Evolutionary conservation across 2,113 vertebrate genomes (phyloP), one percentile per base, ranked within the genome.

Genomic region (Gobiocypris rarus): DNA sequence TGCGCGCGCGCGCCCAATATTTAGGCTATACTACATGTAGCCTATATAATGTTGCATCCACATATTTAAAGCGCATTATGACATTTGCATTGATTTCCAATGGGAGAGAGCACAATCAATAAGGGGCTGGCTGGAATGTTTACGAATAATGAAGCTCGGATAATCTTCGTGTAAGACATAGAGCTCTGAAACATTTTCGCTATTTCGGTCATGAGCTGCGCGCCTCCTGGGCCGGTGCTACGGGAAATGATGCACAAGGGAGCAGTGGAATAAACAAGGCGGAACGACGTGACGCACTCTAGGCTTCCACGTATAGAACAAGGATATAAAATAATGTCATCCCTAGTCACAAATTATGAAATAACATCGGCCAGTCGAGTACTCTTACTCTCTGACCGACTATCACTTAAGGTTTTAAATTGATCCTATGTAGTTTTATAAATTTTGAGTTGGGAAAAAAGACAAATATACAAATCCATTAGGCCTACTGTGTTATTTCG

Each of bases 71-170:
- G 77, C 70, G 75, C 74, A 92, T 91, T 63, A 89, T 90, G 79
- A 89, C 80, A 83, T 86, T 75, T 61, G 24, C 17, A 86, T 92
- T 81, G 88, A 92, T 91, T 89, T 84, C 65, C 81, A 77, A 87
- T 91, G 73, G 38, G 45, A 31, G 63, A 78, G 15, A 34, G 84
- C 67, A 14, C 41, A 84, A 90, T 92, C 89, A 89, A 89, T 93
- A 88, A 31, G 9, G 43, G 24, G 76, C 80, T 82, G 79, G 75
- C 78, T 86, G 73, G 81, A 84, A 45, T 71, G 54, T 14, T 73
- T 69, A 59, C 83, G 86, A 86, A 85, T 81, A 74, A 82, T 83
- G 67, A 15, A 75, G 45, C 15, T 58, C 61, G 82, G 76, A 43
- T 69, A 58, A 76, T 75, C 74, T 65, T 50, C 26, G 31, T 34